Evolutionary conservation across 2,888 invertebrate genomes (phyloP).

Genomic region (Leucoptera coffeella): DNA sequence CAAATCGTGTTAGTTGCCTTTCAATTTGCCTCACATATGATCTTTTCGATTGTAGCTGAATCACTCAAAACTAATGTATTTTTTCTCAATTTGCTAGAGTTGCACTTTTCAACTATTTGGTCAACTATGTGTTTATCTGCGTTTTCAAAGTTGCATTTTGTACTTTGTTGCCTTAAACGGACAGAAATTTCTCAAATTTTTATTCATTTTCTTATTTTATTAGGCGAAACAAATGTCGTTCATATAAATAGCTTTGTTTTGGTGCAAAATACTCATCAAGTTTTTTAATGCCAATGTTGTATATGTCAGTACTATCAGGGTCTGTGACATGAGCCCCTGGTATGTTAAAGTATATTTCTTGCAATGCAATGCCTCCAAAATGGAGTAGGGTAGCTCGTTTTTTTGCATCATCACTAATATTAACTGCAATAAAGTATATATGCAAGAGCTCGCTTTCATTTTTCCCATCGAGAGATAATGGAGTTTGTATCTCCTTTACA

Average conservation of each 20-base stretch:
- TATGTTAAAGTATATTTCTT: conserved; percentile 4
- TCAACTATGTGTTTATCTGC: conserved; percentile 9
- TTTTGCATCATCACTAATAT: neutral
- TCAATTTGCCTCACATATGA: conserved; percentile 7
- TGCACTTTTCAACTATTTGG: conserved; percentile 8
- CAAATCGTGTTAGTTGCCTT: neutral
- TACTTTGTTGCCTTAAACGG: conserved; percentile 1
- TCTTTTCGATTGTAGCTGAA: conserved; percentile 4
- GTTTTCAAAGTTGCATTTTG: conserved; percentile 8
- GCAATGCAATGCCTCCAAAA: conserved; percentile 1
- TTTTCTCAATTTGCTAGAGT: conserved; percentile 5
- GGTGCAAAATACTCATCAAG: conserved; percentile 4
- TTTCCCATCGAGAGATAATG: conserved; percentile 6
- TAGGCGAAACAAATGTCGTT: conserved; percentile 4
- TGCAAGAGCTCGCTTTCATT: conserved; percentile 6
- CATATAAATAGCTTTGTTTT: conserved; percentile 3
- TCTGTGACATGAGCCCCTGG: conserved; percentile 2
- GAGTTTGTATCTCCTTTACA: conserved; percentile 2
- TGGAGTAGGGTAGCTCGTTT: conserved; percentile 2
- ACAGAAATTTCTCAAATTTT: conserved; percentile 4
- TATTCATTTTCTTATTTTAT: conserved; percentile 4
- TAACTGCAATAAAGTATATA: conserved; percentile 6
- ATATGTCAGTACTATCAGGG: conserved; percentile 3
- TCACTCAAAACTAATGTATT: conserved; percentile 6
- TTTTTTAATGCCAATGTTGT: conserved; percentile 2